Evolutionary conservation across 2,113 vertebrate genomes (phyloP).

Genomic region (Phyllostomus discolor): DNA sequence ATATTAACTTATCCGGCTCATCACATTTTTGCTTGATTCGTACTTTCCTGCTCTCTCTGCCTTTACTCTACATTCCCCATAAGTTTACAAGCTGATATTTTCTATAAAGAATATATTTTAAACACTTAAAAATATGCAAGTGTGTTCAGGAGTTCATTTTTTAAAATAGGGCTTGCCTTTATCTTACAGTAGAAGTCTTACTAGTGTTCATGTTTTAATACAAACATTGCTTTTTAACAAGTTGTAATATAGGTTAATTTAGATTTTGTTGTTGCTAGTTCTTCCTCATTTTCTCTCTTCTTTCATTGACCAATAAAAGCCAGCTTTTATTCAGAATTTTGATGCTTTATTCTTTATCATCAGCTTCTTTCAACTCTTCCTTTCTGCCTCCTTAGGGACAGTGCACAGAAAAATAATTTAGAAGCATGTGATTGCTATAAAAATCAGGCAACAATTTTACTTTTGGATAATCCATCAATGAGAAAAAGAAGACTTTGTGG

Average conservation of each 20-base stretch:
- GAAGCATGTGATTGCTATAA: neutral
- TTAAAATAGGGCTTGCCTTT: neutral
- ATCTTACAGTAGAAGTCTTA: neutral
- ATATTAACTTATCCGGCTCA: neutral
- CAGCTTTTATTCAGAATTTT: neutral
- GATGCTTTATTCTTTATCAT: neutral
- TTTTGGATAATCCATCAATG: neutral
- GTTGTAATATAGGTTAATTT: neutral
- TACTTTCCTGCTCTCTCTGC: neutral
- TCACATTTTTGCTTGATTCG: neutral
- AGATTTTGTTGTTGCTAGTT: neutral
- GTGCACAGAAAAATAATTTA: neutral
- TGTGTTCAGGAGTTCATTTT: neutral
- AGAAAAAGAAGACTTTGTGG: neutral
- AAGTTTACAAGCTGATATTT: neutral
- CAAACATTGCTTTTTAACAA: neutral
- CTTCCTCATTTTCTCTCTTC: neutral
- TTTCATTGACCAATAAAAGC: neutral
- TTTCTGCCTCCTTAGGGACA: neutral
- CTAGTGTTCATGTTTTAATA: neutral
- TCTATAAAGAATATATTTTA: neutral
- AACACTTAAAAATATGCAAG: neutral
- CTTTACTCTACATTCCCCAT: neutral
- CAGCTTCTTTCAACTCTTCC: neutral
- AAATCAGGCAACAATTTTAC: neutral